Conservation (phyloP, 2,888 invertebrate species). For the Campoplex nolae region DNA sequence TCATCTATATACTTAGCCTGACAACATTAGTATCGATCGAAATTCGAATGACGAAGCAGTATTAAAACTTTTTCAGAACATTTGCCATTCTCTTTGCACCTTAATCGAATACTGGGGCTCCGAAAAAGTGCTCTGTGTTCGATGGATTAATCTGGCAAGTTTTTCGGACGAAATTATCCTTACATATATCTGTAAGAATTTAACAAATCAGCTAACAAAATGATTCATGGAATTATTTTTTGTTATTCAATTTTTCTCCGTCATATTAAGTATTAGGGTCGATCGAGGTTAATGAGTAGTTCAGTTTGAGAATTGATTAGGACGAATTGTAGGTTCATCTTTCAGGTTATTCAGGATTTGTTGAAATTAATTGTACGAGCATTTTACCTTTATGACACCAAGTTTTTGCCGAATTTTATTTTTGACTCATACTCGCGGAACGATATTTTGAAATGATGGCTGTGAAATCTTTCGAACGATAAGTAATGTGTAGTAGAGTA, state of each 20-base stretch:
- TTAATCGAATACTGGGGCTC: not conserved
- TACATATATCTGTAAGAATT: not conserved
- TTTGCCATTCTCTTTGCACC: constrained; percentile 36
- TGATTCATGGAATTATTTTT: not conserved
- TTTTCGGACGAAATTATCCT: not conserved
- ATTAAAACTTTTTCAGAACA: constrained; percentile 46
- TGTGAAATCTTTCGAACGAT: not conserved
- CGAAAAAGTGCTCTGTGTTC: not conserved
- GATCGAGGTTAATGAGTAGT: not conserved
- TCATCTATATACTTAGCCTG: not conserved
- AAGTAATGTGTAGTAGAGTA: not conserved
- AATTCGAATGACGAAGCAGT: constrained; percentile 48
- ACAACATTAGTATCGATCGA: not conserved
- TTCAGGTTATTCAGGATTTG: not conserved
- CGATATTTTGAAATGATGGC: not conserved
- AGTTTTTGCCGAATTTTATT: not conserved
- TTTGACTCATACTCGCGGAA: not conserved
- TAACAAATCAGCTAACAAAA: too few species aligned
- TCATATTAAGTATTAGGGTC: not conserved
- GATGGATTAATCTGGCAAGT: not conserved
- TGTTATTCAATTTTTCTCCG: not conserved
- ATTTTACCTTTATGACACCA: not conserved
- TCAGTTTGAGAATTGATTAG: not conserved
- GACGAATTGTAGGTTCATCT: not conserved
- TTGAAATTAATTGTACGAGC: not conserved